Percentiles rank a stretch among this genome's conserved stretches.
phyloP scores from a whole-genome alignment of 2,888 invertebrate species.

The Pimpla rufipes region DNA sequence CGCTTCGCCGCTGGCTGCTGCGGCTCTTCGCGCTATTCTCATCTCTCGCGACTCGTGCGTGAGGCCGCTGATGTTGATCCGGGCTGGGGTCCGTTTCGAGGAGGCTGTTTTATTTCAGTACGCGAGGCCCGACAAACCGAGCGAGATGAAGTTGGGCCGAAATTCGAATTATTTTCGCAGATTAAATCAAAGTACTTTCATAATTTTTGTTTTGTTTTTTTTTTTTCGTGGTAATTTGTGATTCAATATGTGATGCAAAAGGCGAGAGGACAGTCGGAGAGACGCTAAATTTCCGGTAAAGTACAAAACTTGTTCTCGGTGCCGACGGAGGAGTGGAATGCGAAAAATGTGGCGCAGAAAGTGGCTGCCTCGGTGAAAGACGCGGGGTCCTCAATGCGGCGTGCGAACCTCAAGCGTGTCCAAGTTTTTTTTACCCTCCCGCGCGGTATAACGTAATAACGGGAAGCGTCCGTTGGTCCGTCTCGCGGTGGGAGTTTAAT shows the following conservation, averaged over 20 bases:
- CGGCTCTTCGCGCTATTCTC: slow-evolving; percentile 66
- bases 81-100: slow-evolving; percentile 29
- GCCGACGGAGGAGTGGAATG: slow-evolving; percentile 21
- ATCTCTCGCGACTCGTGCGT: slow-evolving; percentile 38
- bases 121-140: slow-evolving; percentile 57
- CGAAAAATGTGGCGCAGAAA: slow-evolving; percentile 34
- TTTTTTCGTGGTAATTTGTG: slow-evolving; percentile 18
- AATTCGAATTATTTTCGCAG: not conserved
- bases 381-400: not conserved
- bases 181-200: not conserved
- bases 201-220: not conserved
- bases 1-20: slow-evolving; percentile 52
- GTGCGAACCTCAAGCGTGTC: slow-evolving; percentile 10
- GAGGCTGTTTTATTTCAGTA: slow-evolving; percentile 67
- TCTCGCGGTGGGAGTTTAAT: slow-evolving; percentile 62
- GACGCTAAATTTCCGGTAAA: slow-evolving; percentile 45
- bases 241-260: slow-evolving; percentile 7
- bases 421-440: slow-evolving; percentile 3
- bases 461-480: slow-evolving; percentile 36
- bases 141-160: slow-evolving; percentile 48
- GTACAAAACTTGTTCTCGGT: slow-evolving; percentile 34
- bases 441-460: slow-evolving; percentile 49
- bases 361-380: slow-evolving; percentile 26
- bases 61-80: slow-evolving; percentile 27
- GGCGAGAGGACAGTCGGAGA: not conserved